phyloP scores from a whole-genome alignment of 2,888 invertebrate genomes.

The Volucella inflata region DNA sequence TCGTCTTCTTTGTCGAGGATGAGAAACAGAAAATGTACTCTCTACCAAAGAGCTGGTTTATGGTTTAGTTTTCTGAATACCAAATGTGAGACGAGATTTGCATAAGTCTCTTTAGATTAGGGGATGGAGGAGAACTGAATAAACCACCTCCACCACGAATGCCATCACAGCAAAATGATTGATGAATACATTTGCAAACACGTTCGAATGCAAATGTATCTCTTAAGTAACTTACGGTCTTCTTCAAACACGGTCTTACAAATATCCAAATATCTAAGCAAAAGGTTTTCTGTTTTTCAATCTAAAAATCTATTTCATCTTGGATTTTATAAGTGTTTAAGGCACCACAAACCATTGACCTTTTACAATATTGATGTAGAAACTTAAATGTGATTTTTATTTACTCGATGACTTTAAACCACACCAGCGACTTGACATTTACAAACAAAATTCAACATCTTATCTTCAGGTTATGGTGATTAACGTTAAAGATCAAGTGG shows the following conservation, averaged over 20 bases:
- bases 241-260: neutral
- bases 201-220: constrained; percentile 43
- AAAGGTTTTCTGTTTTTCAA: too few species aligned
- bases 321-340: too few species aligned
- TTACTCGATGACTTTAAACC: too few species aligned
- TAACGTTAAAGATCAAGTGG: too few species aligned
- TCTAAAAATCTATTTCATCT: too few species aligned
- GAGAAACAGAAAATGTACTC: constrained; percentile 47
- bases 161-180: constrained; percentile 53
- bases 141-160: constrained; percentile 37
- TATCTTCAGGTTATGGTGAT: too few species aligned
- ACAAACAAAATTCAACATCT: too few species aligned
- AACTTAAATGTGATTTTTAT: too few species aligned
- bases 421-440: too few species aligned
- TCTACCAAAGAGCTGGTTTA: constrained; percentile 48
- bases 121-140: constrained; percentile 24
- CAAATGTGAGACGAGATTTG: constrained; percentile 46
- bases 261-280: too few species aligned
- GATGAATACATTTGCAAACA: constrained; percentile 62
- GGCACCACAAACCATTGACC: too few species aligned
- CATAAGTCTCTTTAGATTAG: constrained; percentile 34
- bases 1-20: constrained; percentile 45
- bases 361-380: too few species aligned
- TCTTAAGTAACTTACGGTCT: constrained; percentile 1
- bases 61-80: constrained; percentile 44